Conservation (phyloP, 2,797 vertebrate species). For the Ispidina lecontei region DNA sequence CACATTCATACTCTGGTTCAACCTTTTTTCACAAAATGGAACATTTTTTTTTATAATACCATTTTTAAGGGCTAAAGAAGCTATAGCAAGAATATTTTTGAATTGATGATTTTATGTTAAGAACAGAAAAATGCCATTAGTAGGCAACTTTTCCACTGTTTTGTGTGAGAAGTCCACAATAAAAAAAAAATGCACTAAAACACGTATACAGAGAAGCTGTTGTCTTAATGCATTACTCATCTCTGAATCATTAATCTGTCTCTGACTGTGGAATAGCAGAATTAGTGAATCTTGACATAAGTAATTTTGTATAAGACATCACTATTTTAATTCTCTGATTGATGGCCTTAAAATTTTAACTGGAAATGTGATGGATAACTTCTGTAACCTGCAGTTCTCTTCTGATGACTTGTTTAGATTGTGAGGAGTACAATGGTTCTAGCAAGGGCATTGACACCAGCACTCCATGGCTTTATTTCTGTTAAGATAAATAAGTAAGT, state of each 20-base stretch:
- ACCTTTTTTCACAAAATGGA: background rate
- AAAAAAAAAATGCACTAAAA: background rate
- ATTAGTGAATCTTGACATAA: background rate
- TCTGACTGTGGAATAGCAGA: background rate
- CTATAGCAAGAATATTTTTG: background rate
- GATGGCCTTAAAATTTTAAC: conserved; percentile 5
- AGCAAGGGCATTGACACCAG: background rate
- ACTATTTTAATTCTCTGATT: background rate
- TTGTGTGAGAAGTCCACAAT: background rate
- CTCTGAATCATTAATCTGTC: background rate
- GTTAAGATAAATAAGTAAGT: background rate
- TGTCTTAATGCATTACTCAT: background rate
- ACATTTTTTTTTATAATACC: background rate
- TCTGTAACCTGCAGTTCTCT: background rate
- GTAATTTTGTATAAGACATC: background rate
- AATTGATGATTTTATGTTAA: background rate
- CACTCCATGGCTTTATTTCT: background rate
- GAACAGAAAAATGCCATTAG: background rate
- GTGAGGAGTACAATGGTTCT: background rate
- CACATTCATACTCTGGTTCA: background rate
- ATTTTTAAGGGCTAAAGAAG: background rate
- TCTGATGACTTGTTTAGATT: background rate
- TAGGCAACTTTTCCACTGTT: background rate
- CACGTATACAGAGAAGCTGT: background rate
- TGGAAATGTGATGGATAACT: background rate